Conservation (phyloP, 2,113 vertebrate species). For the Neolamprologus cancellatus region DNA sequence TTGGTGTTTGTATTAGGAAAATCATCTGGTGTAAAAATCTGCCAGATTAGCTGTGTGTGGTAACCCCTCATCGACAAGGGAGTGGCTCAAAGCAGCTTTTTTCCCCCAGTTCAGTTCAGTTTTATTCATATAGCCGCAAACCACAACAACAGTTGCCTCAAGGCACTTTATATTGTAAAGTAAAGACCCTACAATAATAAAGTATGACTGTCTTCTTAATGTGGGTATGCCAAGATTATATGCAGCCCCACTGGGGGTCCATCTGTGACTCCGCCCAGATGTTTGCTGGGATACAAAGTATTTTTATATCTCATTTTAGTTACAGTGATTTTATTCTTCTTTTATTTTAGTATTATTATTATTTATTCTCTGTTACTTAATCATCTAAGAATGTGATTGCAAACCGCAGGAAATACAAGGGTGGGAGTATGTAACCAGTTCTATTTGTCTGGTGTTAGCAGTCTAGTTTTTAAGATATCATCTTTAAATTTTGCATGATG, state of each 20-base stretch:
- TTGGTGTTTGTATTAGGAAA: background rate
- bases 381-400: accelerated
- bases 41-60: background rate
- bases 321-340: background rate
- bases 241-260: background rate
- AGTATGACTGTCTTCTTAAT: background rate
- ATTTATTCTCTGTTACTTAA: background rate
- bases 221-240: background rate
- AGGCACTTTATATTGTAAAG: background rate
- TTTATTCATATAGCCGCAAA: background rate
- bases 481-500: background rate
- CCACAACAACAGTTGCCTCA: background rate
- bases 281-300: background rate
- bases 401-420: background rate
- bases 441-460: background rate
- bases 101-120: accelerated
- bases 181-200: background rate
- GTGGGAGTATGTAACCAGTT: background rate
- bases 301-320: background rate
- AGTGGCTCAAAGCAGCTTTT: background rate
- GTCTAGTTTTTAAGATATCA: background rate
- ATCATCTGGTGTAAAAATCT: background rate
- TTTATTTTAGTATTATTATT: background rate
- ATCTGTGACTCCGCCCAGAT: background rate
- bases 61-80: background rate